Conservation (phyloP, 2,888 invertebrate genomes). For the Vesta saturnalis region DNA sequence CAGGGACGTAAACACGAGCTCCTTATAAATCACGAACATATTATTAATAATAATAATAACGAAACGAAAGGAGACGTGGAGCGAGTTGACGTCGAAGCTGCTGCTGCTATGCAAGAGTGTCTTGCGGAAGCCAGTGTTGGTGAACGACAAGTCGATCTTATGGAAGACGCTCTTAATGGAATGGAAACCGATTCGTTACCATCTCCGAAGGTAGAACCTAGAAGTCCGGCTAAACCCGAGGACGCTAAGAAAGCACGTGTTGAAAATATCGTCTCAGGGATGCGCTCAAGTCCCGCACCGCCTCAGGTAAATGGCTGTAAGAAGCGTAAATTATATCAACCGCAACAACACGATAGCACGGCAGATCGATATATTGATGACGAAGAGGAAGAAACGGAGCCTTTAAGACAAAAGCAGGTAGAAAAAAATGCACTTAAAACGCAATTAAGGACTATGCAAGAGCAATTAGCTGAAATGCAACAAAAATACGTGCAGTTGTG, state of each 20-base stretch:
- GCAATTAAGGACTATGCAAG: conserved; percentile 87
- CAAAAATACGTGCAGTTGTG: conserved; percentile 89
- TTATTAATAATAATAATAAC: conserved; percentile 64
- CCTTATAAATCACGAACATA: conserved; percentile 65
- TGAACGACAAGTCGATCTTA: conserved; percentile 63
- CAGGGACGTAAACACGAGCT: conserved; percentile 89
- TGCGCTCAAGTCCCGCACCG: conserved; percentile 88
- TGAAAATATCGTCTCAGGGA: conserved; percentile 94
- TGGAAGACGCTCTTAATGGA: conserved; percentile 71
- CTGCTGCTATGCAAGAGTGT: conserved; percentile 65
- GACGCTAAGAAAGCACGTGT: conserved; percentile 93
- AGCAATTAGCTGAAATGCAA: conserved; percentile 91
- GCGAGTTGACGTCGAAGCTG: conserved; percentile 46
- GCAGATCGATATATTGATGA: conserved; percentile 76
- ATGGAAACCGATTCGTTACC: conserved; percentile 72
- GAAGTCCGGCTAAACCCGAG: conserved; percentile 68
- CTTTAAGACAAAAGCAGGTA: conserved; percentile 84
- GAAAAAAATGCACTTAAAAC: conserved; percentile 88
- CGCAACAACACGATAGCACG: conserved; percentile 88
- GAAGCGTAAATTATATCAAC: conserved; percentile 95
- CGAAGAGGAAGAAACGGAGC: conserved; percentile 78
- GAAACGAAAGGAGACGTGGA: conserved; percentile 56
- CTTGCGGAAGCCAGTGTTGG: conserved; percentile 71
- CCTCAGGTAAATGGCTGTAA: conserved; percentile 91
- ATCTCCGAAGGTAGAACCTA: conserved; percentile 65